A percentile compares a stretch with the other conserved stretches of the same genome.
Evolutionary conservation across 2,888 invertebrate genomes (phyloP).

Genomic region (Petrolisthes cinctipes): DNA sequence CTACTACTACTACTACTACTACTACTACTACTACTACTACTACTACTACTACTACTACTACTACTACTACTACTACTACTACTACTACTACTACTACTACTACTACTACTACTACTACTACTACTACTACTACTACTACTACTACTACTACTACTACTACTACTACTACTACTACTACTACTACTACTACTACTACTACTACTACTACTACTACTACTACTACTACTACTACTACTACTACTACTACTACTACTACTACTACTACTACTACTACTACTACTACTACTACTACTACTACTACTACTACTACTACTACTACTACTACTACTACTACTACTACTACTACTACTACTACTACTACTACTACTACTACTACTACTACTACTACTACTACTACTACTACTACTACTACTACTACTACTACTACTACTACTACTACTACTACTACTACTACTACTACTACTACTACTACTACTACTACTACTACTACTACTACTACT

Average conservation of each 20-base stretch:
- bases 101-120: too few species aligned
- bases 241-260: too few species aligned
- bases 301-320: background rate
- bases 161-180: background rate
- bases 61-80: background rate
- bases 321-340: background rate
- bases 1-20: background rate
- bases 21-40: slow-evolving; percentile 1
- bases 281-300: background rate
- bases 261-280: too few species aligned
- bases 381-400: slow-evolving; percentile 1
- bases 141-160: background rate
- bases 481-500: background rate
- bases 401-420: background rate
- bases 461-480: slow-evolving; percentile 1
- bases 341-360: background rate
- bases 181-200: background rate
- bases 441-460: background rate
- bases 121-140: background rate
- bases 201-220: slow-evolving; percentile 1
- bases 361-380: background rate
- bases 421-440: slow-evolving; percentile 1
- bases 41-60: background rate
- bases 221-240: background rate
- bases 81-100: too few species aligned